Evolutionary conservation across 2,113 vertebrate species (phyloP), one percentile per base, ranked within the genome.

Genomic region (Dicentrarchus labrax): DNA sequence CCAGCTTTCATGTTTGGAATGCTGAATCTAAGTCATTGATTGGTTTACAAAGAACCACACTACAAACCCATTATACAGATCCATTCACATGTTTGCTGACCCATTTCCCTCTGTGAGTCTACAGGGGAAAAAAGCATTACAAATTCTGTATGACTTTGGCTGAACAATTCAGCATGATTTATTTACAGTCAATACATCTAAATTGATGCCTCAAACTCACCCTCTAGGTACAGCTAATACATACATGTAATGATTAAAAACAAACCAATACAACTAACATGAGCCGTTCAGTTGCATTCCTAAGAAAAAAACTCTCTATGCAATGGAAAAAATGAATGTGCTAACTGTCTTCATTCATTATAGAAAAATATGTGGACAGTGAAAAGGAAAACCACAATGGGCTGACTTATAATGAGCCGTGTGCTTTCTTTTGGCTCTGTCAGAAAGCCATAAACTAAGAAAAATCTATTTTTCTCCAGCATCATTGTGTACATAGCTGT

Each of bases 21-120:
- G 69, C 57, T 67, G 36, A 82, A 81, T 82, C 76, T 50, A 84
- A 78, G 38, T 78, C 80, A 94, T 94, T 89, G 94, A 95, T 88
- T 85, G 76, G 74, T 85, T 71, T 68, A 82, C 56, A 86, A 76
- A 84, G 86, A 80, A 48, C 54, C 1, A 22, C 74, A 86, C 78
- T 64, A 59, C 78, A 70, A 83, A 83, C 75, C 77, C 86, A 88
- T 91, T 86, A 89, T n/a, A 75, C 57, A 50, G 69, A 91, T 87
- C 89, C 73, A 89, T 88, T 84, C 74, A 54, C 66, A 84, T 83
- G 84, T 82, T 86, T 82, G 74, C 56, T 92, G 94, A 91, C 92
- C 92, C 64, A 82, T 70, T 93, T 94, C 82, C 39, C 38, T 45
- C 48, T 22, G 17, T 1, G 22, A 70, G 60, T 56, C 70, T 16